These are phyloP conservation scores for Drosophila tristis DNA, from an alignment of 1,140 invertebrate genomes.

Conservation along the genomic window DNA sequence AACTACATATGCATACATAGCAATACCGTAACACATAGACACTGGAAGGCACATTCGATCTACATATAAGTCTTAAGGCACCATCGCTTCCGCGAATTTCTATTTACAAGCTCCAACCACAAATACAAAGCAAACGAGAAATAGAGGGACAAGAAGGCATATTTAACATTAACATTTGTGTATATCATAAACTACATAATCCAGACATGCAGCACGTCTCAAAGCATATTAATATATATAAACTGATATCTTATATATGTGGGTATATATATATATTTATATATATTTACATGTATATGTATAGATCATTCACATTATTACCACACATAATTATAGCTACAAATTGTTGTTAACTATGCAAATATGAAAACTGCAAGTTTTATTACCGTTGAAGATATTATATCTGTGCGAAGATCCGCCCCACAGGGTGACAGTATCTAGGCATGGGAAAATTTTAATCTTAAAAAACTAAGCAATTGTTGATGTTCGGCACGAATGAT, in stretches of 20 bases:
- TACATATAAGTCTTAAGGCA: constrained; percentile 31
- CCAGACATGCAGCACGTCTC: constrained; percentile 58
- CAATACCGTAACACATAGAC: constrained; percentile 23
- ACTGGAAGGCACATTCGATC: constrained; percentile 11
- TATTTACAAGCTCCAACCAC: constrained; percentile 68
- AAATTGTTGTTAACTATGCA: constrained; percentile 70
- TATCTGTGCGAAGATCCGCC: constrained; percentile 51
- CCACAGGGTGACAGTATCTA: constrained; percentile 41
- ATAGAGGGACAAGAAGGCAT: constrained; percentile 32
- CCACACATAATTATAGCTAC: constrained; percentile 19
- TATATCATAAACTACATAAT: constrained; percentile 74
- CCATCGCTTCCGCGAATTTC: constrained; percentile 58
- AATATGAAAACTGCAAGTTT: constrained; percentile 67
- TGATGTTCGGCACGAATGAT: constrained; percentile 74
- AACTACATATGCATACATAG: constrained; percentile 65
- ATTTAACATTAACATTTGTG: constrained; percentile 55
- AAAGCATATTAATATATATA: constrained; percentile 32
- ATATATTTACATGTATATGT: constrained; percentile 5
- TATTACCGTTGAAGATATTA: constrained; percentile 83
- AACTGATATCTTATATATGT: constrained; percentile 49
- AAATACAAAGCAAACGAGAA: constrained; percentile 24
- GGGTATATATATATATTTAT: constrained; percentile 43
- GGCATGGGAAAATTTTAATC: constrained; percentile 64
- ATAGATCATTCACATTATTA: too few species aligned
- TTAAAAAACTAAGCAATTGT: constrained; percentile 71